These are phyloP conservation scores for Torymus tubicola DNA, from an alignment of 2,888 invertebrate species.

Conservation along the genomic window DNA sequence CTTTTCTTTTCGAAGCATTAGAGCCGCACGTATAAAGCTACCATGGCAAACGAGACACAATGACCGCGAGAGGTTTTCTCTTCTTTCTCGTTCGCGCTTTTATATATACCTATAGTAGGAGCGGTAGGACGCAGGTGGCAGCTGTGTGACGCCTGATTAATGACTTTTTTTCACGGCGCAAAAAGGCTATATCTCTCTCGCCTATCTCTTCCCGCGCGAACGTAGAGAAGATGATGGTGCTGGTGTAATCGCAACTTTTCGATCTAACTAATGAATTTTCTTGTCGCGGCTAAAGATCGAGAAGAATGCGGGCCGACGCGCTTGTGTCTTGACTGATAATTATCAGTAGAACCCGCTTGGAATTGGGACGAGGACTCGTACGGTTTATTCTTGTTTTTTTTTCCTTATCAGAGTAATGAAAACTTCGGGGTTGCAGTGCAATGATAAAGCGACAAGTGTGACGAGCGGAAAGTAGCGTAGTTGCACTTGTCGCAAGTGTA, in stretches of 20 bases:
- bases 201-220: background rate
- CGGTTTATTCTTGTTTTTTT: too few relatives aligned
- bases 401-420: too few relatives aligned
- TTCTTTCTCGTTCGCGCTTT: too few relatives aligned
- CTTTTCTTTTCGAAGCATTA: conserved; percentile 29
- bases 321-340: too few relatives aligned
- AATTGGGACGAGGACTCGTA: too few relatives aligned
- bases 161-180: conserved; percentile 57
- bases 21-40: conserved; percentile 30
- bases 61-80: background rate
- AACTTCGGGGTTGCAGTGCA: too few relatives aligned
- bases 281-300: background rate
- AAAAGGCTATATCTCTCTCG: background rate
- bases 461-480: too few relatives aligned
- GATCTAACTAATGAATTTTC: conserved; percentile 39
- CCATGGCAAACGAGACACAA: conserved; percentile 21
- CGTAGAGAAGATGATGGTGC: background rate
- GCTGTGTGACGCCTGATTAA: conserved; percentile 64
- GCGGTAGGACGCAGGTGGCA: conserved; percentile 62
- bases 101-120: too few relatives aligned
- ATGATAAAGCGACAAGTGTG: too few relatives aligned
- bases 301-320: background rate
- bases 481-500: too few relatives aligned
- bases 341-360: too few relatives aligned
- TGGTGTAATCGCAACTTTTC: conserved; percentile 31